Base-by-base conservation (phyloP, 2,113 vertebrate species). In the Platanista minor region DNA sequence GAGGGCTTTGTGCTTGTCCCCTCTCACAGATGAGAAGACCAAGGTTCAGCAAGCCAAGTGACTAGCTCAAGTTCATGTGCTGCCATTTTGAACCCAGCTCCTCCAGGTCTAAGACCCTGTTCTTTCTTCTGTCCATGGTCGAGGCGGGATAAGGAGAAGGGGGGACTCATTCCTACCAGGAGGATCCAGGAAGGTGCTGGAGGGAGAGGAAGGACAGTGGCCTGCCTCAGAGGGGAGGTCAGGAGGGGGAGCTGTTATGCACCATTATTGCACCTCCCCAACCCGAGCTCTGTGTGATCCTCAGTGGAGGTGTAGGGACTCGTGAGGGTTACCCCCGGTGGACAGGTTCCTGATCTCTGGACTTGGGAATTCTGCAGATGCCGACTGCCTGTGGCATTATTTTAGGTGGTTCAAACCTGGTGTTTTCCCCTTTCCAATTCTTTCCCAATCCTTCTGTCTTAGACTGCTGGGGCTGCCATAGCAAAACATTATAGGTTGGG, bases 331-430 rank as follows among this genome's bases (percentile, higher is more conserved):
- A 3, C 8, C 12, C 27, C 20, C 5, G 3, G 31, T 15, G 21
- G 18, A 1, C 54, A 46, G 31, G 31, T 36, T 20, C 33, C 39
- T 39, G 18, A 27, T 46, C 75, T 85, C 61, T 52, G 46, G 85
- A n/a, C 21, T 72, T 20, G 4, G 92, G 71, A 46, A 27, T n/a
- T 83, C 62, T 64, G 41, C 20, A 39, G 81, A 11, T 88, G 36
- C 54, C 0, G 0, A 1, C 1, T 20, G 31, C 77, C 66, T 8
- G 2, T 20, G 54, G 64, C 49, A 21, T 74, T 75, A 2, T 46
- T 39, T 49, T 14, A 75, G 33, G 71, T 57, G 39, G 13, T 64
- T 85, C 77, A 77, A 5, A 36, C 49, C 13, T 31, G 41, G 25
- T 8, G 18, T 84, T 41, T 69, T 13, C 33, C 64, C 64, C 41